These are phyloP conservation scores for Perca flavescens DNA, from an alignment of 2,113 vertebrate species.

Conservation along the genomic window DNA sequence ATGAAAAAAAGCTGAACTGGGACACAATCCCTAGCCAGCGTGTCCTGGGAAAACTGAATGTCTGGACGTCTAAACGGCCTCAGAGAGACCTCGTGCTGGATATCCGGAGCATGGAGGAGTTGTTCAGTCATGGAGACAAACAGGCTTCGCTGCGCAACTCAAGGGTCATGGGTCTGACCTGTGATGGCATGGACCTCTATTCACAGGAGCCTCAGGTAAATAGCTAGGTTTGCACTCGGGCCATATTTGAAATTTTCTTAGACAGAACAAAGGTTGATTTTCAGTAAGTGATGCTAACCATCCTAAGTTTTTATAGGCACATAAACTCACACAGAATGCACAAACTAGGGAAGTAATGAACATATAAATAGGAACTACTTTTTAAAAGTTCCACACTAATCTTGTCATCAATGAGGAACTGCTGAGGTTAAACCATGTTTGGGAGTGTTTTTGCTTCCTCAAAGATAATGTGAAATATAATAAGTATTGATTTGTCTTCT, in stretches of 20 bases:
- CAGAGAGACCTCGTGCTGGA: slow-evolving; percentile 83
- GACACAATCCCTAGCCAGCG: slow-evolving; percentile 85
- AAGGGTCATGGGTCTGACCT: slow-evolving; percentile 23
- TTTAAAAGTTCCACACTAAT: slow-evolving; percentile 28
- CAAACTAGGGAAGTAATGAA: slow-evolving; percentile 35
- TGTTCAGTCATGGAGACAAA: slow-evolving; percentile 85
- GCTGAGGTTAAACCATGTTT: background rate
- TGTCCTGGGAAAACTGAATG: slow-evolving; percentile 83
- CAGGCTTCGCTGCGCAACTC: slow-evolving; percentile 31
- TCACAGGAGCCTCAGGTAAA: slow-evolving; percentile 67
- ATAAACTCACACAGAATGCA: background rate
- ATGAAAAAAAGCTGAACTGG: slow-evolving; percentile 90
- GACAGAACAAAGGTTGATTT: background rate
- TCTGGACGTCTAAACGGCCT: slow-evolving; percentile 82
- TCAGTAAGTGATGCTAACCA: background rate
- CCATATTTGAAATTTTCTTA: background rate
- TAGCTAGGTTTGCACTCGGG: background rate
- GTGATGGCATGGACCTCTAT: slow-evolving; percentile 51
- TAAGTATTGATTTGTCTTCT: background rate
- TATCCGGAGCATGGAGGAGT: slow-evolving; percentile 84
- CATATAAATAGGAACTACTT: slow-evolving; percentile 39
- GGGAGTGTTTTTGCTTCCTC: slow-evolving; percentile 46
- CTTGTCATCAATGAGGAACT: slow-evolving; percentile 30
- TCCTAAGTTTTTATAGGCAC: background rate
- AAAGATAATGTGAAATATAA: background rate